Evolutionary conservation across 1,140 invertebrate species (phyloP).

Genomic region (Chironomus tepperi): DNA sequence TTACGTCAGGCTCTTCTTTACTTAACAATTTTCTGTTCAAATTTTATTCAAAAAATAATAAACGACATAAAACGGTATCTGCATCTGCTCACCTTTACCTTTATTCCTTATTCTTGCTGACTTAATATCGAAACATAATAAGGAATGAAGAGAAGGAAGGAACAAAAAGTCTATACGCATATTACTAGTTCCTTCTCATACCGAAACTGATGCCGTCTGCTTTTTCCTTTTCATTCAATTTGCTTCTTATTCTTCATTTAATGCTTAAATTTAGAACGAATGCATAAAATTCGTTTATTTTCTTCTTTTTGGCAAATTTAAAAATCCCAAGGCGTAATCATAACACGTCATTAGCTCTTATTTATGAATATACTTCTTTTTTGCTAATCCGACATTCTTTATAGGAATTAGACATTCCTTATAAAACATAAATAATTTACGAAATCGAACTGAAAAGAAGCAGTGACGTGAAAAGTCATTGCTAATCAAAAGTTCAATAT

Average conservation of each 20-base stretch:
- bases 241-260: not conserved
- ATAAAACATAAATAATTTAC: no score
- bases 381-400: no score
- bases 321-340: conserved; percentile 5
- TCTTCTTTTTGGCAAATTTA: not conserved
- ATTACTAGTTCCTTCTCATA: not conserved
- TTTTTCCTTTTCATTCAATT: not conserved
- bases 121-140: not conserved
- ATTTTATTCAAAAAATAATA: not conserved
- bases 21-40: not conserved
- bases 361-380: no score
- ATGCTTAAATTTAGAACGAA: not conserved
- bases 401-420: no score
- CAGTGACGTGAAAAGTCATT: conserved; percentile 1
- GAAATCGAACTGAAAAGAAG: not conserved
- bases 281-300: not conserved
- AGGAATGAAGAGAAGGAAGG: not conserved
- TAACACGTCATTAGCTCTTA: not conserved
- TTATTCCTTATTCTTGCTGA: not conserved
- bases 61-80: conserved; percentile 20
- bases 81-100: conserved; percentile 19
- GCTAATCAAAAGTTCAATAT: not conserved
- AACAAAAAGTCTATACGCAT: not conserved
- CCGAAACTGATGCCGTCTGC: not conserved
- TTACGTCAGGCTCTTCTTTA: not conserved